A percentile compares a stretch with the other conserved stretches of the same genome.
phyloP scores from a whole-genome alignment of 2,113 vertebrate species.

The Jaculus jaculus region DNA sequence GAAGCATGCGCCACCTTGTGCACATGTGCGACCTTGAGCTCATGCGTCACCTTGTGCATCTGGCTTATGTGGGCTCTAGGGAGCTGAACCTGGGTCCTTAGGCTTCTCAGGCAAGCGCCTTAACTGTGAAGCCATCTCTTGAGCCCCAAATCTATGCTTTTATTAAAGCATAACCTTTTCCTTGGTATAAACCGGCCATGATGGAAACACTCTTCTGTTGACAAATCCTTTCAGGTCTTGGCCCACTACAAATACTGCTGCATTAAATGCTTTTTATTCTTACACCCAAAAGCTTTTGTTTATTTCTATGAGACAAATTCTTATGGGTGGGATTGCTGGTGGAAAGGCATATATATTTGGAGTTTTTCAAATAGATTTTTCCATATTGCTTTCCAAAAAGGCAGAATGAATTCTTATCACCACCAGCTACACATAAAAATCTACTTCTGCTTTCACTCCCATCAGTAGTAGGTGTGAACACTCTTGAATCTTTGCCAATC shows the following conservation, averaged over 20 bases:
- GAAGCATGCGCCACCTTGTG: no score
- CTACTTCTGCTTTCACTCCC: neutral
- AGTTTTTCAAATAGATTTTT: neutral
- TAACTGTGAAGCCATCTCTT: no score
- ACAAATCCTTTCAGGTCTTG: neutral
- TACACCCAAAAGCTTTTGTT: neutral
- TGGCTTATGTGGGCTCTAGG: no score
- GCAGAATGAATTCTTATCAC: constrained; percentile 23
- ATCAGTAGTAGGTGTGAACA: constrained; percentile 14
- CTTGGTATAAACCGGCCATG: neutral
- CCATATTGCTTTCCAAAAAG: constrained; percentile 46
- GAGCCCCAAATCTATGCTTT: neutral
- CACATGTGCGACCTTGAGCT: no score
- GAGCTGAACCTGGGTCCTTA: no score
- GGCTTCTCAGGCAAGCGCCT: no score
- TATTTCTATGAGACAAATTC: neutral
- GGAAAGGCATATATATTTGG: neutral
- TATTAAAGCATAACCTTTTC: neutral
- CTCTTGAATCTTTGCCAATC: constrained; percentile 64
- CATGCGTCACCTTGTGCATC: no score
- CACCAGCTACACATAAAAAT: constrained; percentile 39
- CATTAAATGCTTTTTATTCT: neutral
- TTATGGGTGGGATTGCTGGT: neutral
- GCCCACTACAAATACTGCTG: neutral
- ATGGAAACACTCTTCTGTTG: neutral